Percentiles rank a stretch among this genome's conserved stretches.
phyloP scores from a whole-genome alignment of 92 coral and sea anemone genomes.

The Porites rus region DNA sequence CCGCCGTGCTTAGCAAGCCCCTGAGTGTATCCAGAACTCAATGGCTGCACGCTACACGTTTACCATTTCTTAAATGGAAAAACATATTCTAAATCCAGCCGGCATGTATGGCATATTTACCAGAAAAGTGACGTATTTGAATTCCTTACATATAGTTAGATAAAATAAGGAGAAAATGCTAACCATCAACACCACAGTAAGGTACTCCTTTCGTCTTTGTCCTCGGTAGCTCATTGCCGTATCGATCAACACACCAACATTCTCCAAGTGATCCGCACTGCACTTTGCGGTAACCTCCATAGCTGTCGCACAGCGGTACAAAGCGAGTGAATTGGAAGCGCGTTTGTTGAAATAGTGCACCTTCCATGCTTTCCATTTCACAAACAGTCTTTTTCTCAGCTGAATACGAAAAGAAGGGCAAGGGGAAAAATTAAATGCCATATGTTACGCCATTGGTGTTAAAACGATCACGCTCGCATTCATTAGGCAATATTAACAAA shows the following conservation, averaged over 20 bases:
- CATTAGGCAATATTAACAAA: no score
- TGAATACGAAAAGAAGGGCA: background rate
- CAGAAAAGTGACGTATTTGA: no score
- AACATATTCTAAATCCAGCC: no score
- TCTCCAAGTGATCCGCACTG: conserved; percentile 86
- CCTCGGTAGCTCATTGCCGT: conserved; percentile 88
- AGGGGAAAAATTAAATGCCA: no score
- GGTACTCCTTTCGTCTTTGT: conserved; percentile 79
- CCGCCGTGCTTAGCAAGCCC: no score
- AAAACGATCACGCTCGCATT: no score
- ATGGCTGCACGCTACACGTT: no score
- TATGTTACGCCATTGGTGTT: no score
- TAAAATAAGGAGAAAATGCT: background rate
- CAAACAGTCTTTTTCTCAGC: conserved; percentile 65
- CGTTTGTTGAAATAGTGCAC: conserved; percentile 53
- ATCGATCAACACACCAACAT: conserved; percentile 95
- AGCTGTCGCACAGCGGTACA: conserved; percentile 75
- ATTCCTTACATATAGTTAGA: background rate
- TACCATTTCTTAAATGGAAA: no score
- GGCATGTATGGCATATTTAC: no score
- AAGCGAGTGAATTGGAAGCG: conserved; percentile 73
- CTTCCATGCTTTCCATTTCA: conserved; percentile 81
- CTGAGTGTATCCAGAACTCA: no score
- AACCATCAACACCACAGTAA: conserved; percentile 63
- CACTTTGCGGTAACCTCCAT: conserved; percentile 73